These are phyloP conservation scores for Plagiodera versicolora DNA, from an alignment of 2,888 invertebrate species.

Conservation along the genomic window DNA sequence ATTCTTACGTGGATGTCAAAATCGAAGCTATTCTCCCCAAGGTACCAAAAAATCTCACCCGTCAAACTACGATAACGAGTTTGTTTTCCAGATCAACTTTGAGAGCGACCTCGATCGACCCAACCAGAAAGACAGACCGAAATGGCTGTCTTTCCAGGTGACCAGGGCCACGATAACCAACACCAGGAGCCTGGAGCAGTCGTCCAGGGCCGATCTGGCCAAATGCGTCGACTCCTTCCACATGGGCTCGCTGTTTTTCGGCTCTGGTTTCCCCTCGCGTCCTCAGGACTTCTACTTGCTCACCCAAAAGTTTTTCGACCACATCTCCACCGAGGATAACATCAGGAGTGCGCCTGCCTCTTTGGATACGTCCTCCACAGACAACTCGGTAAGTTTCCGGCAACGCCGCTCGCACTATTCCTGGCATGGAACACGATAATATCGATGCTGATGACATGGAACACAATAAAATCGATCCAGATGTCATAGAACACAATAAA, in stretches of 20 bases:
- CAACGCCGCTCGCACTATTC: too few relatives aligned
- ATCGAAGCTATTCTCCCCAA: constrained; percentile 93
- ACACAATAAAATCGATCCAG: too few relatives aligned
- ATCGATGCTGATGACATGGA: too few relatives aligned
- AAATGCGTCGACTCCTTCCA: constrained; percentile 78
- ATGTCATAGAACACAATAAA: too few relatives aligned
- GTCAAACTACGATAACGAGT: too few relatives aligned
- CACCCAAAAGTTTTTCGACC: constrained; percentile 79
- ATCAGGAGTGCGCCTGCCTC: constrained; percentile 42
- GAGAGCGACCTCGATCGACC: constrained; percentile 77
- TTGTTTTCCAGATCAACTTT: constrained; percentile 66
- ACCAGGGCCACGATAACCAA: constrained; percentile 76
- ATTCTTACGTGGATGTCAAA: constrained; percentile 79
- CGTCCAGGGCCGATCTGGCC: constrained; percentile 78
- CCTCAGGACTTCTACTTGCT: constrained; percentile 73
- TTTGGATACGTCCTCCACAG: too few relatives aligned
- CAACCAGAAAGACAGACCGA: constrained; percentile 84
- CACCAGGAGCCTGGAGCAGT: constrained; percentile 63
- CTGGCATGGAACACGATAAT: too few relatives aligned
- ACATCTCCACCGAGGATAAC: constrained; percentile 59
- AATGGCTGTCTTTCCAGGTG: constrained; percentile 81
- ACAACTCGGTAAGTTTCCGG: too few relatives aligned
- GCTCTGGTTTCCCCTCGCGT: constrained; percentile 76
- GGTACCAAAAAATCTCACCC: too few relatives aligned
- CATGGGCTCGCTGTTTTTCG: constrained; percentile 73